These are phyloP conservation scores for Sebastes reedi DNA, from an alignment of 2,797 vertebrate species.

Conservation along the genomic window DNA sequence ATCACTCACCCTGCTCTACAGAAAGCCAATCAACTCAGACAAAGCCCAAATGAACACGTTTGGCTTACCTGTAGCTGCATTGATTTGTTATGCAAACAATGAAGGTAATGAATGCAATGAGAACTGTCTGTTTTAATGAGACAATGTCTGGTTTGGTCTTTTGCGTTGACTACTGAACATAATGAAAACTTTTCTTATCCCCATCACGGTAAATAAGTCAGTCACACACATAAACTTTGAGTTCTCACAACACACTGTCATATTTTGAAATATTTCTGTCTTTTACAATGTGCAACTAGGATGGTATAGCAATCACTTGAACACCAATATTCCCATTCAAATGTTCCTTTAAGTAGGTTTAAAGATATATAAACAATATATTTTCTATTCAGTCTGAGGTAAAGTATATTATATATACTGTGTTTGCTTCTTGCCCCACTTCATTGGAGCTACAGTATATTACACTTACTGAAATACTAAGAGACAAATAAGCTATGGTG, in stretches of 20 bases:
- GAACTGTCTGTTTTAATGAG: not conserved
- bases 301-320: no score
- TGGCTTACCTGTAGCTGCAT: not conserved
- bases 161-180: not conserved
- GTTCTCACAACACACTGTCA: not conserved
- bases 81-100: not conserved
- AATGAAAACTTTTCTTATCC: no score
- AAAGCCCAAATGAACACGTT: not conserved
- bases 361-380: not conserved
- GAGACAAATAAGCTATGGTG: not conserved
- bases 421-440: not conserved
- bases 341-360: not conserved
- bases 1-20: not conserved
- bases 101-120: no score
- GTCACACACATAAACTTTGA: not conserved
- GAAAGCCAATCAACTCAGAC: not conserved
- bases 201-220: no score
- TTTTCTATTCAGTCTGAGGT: not conserved
- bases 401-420: not conserved
- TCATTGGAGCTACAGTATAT: no score
- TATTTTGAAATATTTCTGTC: not conserved
- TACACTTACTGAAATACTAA: not conserved
- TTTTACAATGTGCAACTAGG: not conserved
- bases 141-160: not conserved
- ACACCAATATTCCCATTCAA: not conserved